These are phyloP conservation scores for Protobothrops flavoviridis DNA, from an alignment of 2,113 vertebrate genomes.

Conservation along the genomic window DNA sequence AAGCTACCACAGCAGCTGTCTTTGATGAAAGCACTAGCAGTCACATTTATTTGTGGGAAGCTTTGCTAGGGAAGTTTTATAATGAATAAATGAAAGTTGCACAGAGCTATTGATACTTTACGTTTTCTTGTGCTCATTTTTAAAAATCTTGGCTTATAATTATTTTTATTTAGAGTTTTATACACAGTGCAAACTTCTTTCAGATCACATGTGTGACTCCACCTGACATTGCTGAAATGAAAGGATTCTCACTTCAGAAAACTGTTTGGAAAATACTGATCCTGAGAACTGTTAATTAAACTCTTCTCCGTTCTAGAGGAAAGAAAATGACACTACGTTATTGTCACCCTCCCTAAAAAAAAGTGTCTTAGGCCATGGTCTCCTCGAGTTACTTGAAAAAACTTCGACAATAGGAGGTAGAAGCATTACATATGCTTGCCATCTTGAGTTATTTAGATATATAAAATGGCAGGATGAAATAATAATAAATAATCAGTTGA, in stretches of 20 bases:
- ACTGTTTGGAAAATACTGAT: not conserved
- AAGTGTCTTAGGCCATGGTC: not conserved
- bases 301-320: not conserved
- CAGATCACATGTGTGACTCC: not conserved
- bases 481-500: too few species aligned
- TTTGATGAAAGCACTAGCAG: not conserved
- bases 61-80: not conserved
- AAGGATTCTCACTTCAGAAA: not conserved
- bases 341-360: not conserved
- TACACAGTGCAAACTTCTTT: constrained; percentile 13
- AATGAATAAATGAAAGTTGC: not conserved
- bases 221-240: constrained; percentile 14
- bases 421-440: not conserved
- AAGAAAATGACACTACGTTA: not conserved
- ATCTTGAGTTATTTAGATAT: not conserved
- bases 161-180: constrained; percentile 41
- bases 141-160: not conserved
- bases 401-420: not conserved
- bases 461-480: too few species aligned
- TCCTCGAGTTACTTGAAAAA: not conserved
- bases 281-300: not conserved
- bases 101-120: not conserved
- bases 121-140: not conserved
- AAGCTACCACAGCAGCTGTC: not conserved
- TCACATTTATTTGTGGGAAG: not conserved